A percentile compares a stretch with the other conserved stretches of the same genome.
Conservation (phyloP, 2,888 invertebrate species). For the Eilema depressum region DNA sequence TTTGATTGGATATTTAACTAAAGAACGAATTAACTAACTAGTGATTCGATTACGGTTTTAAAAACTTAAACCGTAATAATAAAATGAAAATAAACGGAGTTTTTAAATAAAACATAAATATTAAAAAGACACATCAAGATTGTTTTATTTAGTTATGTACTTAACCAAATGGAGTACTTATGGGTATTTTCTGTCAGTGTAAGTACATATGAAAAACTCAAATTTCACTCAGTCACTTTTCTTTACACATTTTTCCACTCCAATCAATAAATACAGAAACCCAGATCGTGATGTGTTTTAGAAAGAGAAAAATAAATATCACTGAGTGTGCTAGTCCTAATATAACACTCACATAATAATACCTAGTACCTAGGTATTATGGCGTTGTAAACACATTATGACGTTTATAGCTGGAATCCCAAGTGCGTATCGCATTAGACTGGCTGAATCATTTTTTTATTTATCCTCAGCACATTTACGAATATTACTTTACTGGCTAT, state of each 20-base stretch:
- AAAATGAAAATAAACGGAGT: too few species aligned
- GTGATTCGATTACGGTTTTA: too few species aligned
- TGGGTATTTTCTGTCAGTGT: background rate
- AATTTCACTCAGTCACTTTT: background rate
- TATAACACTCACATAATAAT: slow-evolving; percentile 21
- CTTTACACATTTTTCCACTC: background rate
- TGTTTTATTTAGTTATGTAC: too few species aligned
- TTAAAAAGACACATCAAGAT: too few species aligned
- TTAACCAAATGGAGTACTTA: too few species aligned
- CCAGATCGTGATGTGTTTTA: background rate
- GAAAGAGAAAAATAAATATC: background rate
- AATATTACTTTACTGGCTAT: slow-evolving; percentile 26
- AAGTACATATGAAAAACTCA: background rate
- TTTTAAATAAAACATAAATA: too few species aligned
- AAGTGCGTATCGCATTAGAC: slow-evolving; percentile 32
- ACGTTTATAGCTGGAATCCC: slow-evolving; percentile 34
- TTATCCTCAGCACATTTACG: slow-evolving; percentile 24
- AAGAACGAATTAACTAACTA: too few species aligned
- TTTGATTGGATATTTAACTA: too few species aligned
- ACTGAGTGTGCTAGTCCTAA: background rate
- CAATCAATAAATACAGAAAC: slow-evolving; percentile 29
- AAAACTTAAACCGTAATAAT: too few species aligned
- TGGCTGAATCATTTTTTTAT: slow-evolving; percentile 40
- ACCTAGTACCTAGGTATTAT: background rate
- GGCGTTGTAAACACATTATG: slow-evolving; percentile 33